A percentile compares a stretch with the other conserved stretches of the same genome.
Conservation (phyloP, 2,113 vertebrate species). For the Bothrops jararaca region DNA sequence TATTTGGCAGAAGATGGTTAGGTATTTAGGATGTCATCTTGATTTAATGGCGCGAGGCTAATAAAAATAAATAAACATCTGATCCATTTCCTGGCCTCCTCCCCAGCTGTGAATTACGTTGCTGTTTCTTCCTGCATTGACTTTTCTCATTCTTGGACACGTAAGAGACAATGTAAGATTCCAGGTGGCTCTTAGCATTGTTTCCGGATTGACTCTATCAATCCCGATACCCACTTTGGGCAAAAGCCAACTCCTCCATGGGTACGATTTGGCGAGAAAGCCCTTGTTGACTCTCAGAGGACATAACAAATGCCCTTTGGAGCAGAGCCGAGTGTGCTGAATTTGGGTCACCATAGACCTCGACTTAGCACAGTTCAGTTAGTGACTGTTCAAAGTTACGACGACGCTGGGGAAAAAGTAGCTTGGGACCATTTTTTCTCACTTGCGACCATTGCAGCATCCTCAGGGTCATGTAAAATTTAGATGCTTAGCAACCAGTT, state of each 20-base stretch:
- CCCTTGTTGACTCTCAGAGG: not conserved
- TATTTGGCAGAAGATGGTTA: not conserved
- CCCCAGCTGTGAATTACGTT: too few relatives aligned
- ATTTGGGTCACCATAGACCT: not conserved
- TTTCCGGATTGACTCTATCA: not conserved
- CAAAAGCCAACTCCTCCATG: not conserved
- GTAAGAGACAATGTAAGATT: not conserved
- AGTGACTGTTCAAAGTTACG: too few relatives aligned
- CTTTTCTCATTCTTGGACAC: not conserved
- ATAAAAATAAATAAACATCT: not conserved
- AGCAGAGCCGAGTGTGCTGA: not conserved
- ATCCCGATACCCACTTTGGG: not conserved
- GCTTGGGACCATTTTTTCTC: too few relatives aligned
- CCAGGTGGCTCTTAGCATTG: not conserved
- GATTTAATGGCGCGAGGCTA: not conserved
- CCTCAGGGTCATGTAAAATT: too few relatives aligned
- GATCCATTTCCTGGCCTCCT: not conserved
- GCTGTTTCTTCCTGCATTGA: not conserved
- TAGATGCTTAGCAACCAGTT: too few relatives aligned
- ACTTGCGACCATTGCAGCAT: too few relatives aligned
- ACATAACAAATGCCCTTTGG: not conserved
- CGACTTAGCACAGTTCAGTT: too few relatives aligned
- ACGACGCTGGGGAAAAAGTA: too few relatives aligned
- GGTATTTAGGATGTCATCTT: not conserved
- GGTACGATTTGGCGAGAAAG: not conserved